Base-by-base conservation (phyloP, 2,888 invertebrate genomes). In the Rhodophaea formosa region DNA sequence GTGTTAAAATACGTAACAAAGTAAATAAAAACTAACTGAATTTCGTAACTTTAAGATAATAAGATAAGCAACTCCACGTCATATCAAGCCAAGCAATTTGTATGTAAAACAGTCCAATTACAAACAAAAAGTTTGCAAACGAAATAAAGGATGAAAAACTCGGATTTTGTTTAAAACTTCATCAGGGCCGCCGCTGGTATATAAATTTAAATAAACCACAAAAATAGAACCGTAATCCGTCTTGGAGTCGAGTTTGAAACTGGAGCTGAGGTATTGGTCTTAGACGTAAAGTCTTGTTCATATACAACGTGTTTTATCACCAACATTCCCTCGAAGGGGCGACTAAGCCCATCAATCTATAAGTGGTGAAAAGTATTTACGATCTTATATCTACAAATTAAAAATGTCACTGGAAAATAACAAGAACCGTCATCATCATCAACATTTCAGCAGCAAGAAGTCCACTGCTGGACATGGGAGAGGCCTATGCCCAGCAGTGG, bases 131-230 rank as follows among this genome's bases (percentile, higher is more conserved):
- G 53, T 53, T 53, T 16, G 0, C n/a, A 8, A 35, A 15, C 45
- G n/a, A 52, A 52, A 52, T 23, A 52, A 42, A 39, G 52, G 23
- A 49, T 49, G 32, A n/a, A n/a, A 54, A 44, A 54, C 30, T 44
- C 44, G 14, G 44, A 45, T 54, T 54, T 54, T 30, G 53, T 54
- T 54, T 44, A 30, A 30, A 54, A 54, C 44, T 54, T 29, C 53
- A 44, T 44, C 53, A 30, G 43, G 12, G 15, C n/a, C 1, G 10
- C 42, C 49, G 39, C 46, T 52, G 29, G 29, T 60, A 56, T 64
- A 62, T 61, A 64, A 60, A 64, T 64, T 64, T 62, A 59, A 62
- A 62, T 64, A 62, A 62, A 58, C 59, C 62, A 62, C 52, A 57
- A 62, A 62, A 62, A 64, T 62, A 61, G 61, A 55, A 55, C 56